These are phyloP conservation scores for Chydorus sphaericus DNA, from an alignment of 2,888 invertebrate species.

Conservation along the genomic window DNA sequence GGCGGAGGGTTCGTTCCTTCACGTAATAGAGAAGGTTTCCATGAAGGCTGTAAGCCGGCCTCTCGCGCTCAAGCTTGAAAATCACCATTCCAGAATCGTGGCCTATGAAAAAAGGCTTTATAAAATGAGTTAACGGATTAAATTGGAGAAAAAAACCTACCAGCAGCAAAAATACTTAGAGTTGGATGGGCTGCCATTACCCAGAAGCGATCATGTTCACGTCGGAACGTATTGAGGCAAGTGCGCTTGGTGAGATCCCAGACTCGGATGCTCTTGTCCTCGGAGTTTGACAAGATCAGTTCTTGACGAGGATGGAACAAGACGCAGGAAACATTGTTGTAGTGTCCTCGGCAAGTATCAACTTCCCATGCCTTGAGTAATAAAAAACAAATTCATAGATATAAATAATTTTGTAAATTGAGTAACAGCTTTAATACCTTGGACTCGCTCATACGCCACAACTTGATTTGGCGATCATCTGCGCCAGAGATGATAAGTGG, in stretches of 20 bases:
- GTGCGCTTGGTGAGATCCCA: conserved; percentile 97
- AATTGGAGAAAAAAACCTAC: too few species aligned
- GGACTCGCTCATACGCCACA: conserved; percentile 98
- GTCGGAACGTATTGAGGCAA: conserved; percentile 76
- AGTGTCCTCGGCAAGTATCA: conserved; percentile 98
- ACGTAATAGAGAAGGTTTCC: conserved; percentile 89
- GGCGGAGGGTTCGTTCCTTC: conserved; percentile 79
- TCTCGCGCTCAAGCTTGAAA: conserved; percentile 79
- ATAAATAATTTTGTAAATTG: not conserved
- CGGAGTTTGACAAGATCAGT: conserved; percentile 88
- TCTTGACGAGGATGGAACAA: conserved; percentile 95
- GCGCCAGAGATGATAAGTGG: conserved; percentile 94
- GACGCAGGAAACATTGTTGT: conserved; percentile 97
- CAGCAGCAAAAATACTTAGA: conserved; percentile 91
- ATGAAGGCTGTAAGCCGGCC: conserved; percentile 89
- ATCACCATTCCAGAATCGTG: conserved; percentile 96
- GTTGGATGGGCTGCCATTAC: conserved; percentile 87
- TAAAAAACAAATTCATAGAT: conserved; percentile 8
- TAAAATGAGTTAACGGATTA: too few species aligned
- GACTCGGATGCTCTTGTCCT: conserved; percentile 92
- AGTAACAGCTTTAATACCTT: conserved; percentile 40
- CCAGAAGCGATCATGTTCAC: conserved; percentile 97
- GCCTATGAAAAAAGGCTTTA: conserved; percentile 44
- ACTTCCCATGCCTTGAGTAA: conserved; percentile 99
- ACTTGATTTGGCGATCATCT: conserved; percentile 93